Base-by-base conservation (phyloP, 2,113 vertebrate genomes). In the Microtus montanus region DNA sequence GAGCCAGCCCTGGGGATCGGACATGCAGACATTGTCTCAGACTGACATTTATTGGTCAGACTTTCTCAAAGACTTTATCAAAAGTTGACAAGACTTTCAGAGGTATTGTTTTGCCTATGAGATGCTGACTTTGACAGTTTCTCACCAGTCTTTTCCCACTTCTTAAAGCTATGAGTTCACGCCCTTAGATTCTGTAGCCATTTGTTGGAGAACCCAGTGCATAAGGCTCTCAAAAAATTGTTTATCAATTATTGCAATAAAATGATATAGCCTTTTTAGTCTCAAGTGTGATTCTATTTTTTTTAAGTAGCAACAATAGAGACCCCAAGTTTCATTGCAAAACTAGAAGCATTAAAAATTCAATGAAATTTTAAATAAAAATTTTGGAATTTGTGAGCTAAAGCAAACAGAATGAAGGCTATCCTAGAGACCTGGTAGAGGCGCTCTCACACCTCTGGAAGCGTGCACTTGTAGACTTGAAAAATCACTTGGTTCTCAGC, bases 331-430 rank as follows among this genome's bases (percentile, higher is more conserved):
- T 73, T 68, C 17, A 58, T 49, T 66, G 41, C 54, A 85, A 84
- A 93, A 92, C 28, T 61, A 90, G 30, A 83, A 28, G 19, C 82
- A 91, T 90, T 90, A 71, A 28, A 54, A 93, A 58, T 87, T 58
- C 41, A 17, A 14, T 73, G 30, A 89, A 88, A 79, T 70, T 26
- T 84, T 35, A 94, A 38, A 66, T 22, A 77, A 66, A n/a, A 30
- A 11, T 22, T 95, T 91, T 54, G 35, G 47, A 78, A 4, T 28
- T 22, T 13, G 3, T 35, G 0, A 5, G 13, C n/a, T 2, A 58
- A 90, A 77, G 83, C 9, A 61, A 73, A 75, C 35, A 47, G 47
- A 84, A 35, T 7, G 41, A 9, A 87, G 47, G 30, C 8, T 41
- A 19, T 30, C 3, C 1, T 80, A 47, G 22, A 63, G 20, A 78